Evolutionary conservation across 2,888 invertebrate genomes (phyloP).

Genomic region (Philaethria dido): DNA sequence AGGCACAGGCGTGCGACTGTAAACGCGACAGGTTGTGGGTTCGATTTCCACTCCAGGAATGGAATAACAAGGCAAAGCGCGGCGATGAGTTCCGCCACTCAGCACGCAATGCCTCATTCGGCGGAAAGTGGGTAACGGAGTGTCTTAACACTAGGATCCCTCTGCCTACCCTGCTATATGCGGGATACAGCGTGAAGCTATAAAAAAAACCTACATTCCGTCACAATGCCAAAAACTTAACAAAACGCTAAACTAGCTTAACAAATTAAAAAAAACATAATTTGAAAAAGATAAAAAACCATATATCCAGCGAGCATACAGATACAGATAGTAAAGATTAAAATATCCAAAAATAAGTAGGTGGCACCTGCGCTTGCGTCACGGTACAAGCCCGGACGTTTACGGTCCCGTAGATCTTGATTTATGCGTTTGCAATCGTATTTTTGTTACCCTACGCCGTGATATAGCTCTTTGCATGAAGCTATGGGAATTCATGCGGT

Average conservation of each 20-base stretch:
- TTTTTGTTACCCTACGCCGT: constrained; percentile 35
- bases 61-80: too few species aligned
- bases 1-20: too few species aligned
- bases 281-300: constrained; percentile 18
- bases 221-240: not conserved
- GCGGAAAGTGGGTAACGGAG: too few species aligned
- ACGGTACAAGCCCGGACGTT: constrained; percentile 34
- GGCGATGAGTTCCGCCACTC: too few species aligned
- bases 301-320: constrained; percentile 11
- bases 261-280: not conserved
- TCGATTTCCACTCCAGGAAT: too few species aligned
- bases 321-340: constrained; percentile 21
- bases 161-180: too few species aligned
- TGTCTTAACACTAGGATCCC: too few species aligned
- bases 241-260: not conserved
- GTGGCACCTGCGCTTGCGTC: constrained; percentile 40
- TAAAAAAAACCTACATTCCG: too few species aligned
- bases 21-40: too few species aligned
- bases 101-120: too few species aligned
- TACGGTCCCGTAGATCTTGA: constrained; percentile 38
- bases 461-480: not conserved
- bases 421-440: constrained; percentile 40
- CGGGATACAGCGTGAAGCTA: too few species aligned
- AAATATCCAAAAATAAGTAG: constrained; percentile 37
- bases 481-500: constrained; percentile 10